phyloP scores from a whole-genome alignment of 2,797 vertebrate genomes.

The Brachyrhaphis roseni region DNA sequence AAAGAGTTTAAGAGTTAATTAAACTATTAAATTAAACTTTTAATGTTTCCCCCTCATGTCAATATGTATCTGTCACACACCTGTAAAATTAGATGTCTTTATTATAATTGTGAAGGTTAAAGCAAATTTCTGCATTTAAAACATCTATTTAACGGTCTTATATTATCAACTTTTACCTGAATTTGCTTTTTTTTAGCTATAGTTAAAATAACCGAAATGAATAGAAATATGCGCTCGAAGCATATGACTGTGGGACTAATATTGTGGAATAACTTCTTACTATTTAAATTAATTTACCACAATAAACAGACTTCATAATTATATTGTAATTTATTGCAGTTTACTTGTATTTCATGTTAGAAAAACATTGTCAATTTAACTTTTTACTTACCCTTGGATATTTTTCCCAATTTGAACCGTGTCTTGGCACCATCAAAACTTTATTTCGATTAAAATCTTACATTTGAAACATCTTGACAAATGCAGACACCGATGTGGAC shows the following conservation, averaged over 20 bases:
- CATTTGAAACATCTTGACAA: slow-evolving; percentile 28
- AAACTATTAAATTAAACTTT: no score
- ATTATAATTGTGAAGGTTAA: no score
- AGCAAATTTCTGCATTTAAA: no score
- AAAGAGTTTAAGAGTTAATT: no score
- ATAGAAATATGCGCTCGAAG: neutral
- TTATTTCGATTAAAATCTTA: slow-evolving; percentile 9
- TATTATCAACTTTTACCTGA: no score
- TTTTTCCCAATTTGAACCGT: neutral
- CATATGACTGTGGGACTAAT: neutral
- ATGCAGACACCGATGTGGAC: slow-evolving; percentile 44
- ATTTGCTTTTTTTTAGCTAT: no score
- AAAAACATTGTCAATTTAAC: neutral
- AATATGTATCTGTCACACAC: no score
- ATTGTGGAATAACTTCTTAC: neutral
- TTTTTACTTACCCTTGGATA: neutral
- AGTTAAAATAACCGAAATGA: no score
- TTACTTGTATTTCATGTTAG: neutral
- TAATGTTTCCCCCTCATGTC: no score
- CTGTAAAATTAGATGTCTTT: no score
- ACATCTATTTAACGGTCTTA: no score
- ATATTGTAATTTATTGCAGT: neutral
- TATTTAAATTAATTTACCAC: neutral
- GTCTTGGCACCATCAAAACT: neutral
- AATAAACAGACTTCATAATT: neutral